These are phyloP conservation scores for Myrmecobius fasciatus DNA, from an alignment of 2,113 vertebrate genomes.

Conservation along the genomic window DNA sequence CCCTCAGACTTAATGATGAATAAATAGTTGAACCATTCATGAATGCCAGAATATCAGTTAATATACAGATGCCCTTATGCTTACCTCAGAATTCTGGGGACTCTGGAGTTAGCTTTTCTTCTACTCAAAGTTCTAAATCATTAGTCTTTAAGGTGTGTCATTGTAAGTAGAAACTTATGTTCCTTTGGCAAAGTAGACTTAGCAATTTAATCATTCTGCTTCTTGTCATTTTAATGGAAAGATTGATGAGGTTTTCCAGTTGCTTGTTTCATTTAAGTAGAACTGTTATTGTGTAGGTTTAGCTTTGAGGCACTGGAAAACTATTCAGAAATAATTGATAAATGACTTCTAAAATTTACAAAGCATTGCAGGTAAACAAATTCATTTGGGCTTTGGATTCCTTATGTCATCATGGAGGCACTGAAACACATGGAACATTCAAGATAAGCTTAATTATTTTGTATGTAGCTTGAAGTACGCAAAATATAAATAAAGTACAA, in stretches of 20 bases:
- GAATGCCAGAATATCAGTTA: background rate
- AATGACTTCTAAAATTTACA: background rate
- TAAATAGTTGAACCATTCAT: background rate
- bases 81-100: background rate
- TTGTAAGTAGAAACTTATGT: background rate
- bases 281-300: background rate
- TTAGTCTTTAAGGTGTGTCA: background rate
- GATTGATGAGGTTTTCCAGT: background rate
- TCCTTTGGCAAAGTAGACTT: background rate
- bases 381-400: background rate
- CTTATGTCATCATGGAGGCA: background rate
- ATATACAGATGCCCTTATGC: background rate
- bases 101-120: background rate
- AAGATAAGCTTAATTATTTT: background rate
- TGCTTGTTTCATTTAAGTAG: background rate
- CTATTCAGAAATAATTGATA: background rate
- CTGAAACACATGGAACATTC: background rate
- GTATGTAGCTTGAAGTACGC: background rate
- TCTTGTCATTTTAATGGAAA: background rate
- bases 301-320: background rate
- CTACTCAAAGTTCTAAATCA: background rate
- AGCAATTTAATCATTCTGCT: background rate
- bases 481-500: background rate
- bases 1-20: background rate
- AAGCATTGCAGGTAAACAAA: background rate